A percentile compares a stretch with the other conserved stretches of the same genome.
These are phyloP conservation scores for Mongoloraphidia duomilia DNA, from an alignment of 2,888 invertebrate genomes.

Conservation along the genomic window DNA sequence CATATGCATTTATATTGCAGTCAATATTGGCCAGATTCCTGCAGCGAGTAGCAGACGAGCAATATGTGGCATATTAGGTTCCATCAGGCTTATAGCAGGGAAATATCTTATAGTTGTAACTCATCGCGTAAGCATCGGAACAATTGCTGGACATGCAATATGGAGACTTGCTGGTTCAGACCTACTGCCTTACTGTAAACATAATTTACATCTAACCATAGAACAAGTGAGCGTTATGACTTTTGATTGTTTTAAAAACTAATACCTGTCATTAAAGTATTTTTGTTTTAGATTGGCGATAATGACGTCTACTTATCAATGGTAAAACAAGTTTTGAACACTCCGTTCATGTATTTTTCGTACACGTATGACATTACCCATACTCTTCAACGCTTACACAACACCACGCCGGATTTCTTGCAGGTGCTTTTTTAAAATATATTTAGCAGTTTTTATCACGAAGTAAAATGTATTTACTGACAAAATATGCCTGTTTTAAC, in stretches of 20 bases:
- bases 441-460: too few species aligned
- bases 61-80: constrained; percentile 82
- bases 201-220: constrained; percentile 68
- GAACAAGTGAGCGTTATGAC: constrained; percentile 41
- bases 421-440: constrained; percentile 32
- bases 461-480: too few species aligned
- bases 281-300: constrained; percentile 47
- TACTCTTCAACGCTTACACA: constrained; percentile 73
- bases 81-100: constrained; percentile 70
- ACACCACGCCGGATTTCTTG: constrained; percentile 69
- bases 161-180: constrained; percentile 69
- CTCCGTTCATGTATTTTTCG: constrained; percentile 85
- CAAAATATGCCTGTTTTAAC: too few species aligned
- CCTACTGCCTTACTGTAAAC: constrained; percentile 72
- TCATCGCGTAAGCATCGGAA: constrained; percentile 64
- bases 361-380: constrained; percentile 89
- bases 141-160: constrained; percentile 63
- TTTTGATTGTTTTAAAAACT: background rate
- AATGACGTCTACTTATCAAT: constrained; percentile 75
- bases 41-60: constrained; percentile 44
- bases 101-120: constrained; percentile 82
- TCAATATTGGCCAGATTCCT: constrained; percentile 46
- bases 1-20: constrained; percentile 21
- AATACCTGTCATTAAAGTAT: too few species aligned
- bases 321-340: constrained; percentile 66